These are phyloP conservation scores for Origma solitaria DNA, from an alignment of 2,113 vertebrate species.

Conservation along the genomic window DNA sequence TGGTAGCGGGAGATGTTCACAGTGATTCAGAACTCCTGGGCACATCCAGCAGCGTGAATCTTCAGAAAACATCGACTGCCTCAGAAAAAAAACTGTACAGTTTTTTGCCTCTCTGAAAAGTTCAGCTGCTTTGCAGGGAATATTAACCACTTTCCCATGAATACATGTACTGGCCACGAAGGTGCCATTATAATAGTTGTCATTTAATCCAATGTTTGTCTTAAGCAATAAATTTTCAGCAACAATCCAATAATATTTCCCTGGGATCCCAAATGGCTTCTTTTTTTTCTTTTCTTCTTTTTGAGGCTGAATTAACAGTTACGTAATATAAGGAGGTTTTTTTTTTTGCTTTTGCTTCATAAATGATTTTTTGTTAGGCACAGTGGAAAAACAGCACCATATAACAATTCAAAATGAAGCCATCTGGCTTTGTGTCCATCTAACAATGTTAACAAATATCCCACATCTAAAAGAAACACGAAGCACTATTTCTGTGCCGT, in stretches of 20 bases:
- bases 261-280: not conserved
- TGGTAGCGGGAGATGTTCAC: not conserved
- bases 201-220: conserved; percentile 45
- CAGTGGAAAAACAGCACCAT: conserved; percentile 28
- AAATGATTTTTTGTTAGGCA: conserved; percentile 40
- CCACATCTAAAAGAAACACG: not conserved
- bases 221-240: conserved; percentile 47
- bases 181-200: conserved; percentile 19
- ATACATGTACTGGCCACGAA: not conserved
- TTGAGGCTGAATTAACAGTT: conserved; percentile 23
- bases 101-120: not conserved
- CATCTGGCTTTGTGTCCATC: conserved; percentile 42
- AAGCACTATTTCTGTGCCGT: not conserved
- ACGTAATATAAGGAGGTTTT: not conserved
- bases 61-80: not conserved
- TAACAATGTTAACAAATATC: not conserved
- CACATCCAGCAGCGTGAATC: not conserved
- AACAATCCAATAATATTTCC: conserved; percentile 21
- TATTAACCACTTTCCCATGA: not conserved
- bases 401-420: conserved; percentile 33
- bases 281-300: not conserved
- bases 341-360: conserved; percentile 8
- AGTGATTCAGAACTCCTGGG: not conserved
- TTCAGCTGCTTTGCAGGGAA: conserved; percentile 1
- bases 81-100: not conserved